These are phyloP conservation scores for Pinna nobilis DNA, from an alignment of 1,140 invertebrate species.

Conservation along the genomic window DNA sequence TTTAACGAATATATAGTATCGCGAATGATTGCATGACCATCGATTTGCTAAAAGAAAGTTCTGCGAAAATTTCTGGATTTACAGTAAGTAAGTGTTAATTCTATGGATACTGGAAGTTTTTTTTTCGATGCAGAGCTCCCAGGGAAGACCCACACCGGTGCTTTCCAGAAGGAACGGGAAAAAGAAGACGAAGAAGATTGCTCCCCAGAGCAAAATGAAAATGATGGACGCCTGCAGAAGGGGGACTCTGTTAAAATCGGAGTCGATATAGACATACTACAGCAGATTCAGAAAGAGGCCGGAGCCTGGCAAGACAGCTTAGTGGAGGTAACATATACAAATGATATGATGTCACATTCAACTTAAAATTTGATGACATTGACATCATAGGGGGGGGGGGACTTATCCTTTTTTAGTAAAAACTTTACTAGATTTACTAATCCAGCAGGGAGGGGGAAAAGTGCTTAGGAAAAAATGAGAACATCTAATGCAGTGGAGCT, in stretches of 20 bases:
- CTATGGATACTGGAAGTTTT: neutral
- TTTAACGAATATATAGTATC: no score
- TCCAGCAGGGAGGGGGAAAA: neutral
- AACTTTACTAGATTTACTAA: neutral
- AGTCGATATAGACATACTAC: slow-evolving; percentile 27
- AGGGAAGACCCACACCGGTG: neutral
- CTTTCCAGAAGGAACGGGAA: neutral
- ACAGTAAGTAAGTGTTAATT: neutral
- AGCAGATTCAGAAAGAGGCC: slow-evolving; percentile 21
- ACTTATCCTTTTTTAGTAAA: no score
- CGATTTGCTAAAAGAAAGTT: neutral
- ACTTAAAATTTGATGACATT: neutral
- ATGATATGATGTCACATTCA: neutral
- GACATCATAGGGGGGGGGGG: no score
- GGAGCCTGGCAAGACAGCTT: slow-evolving; percentile 23
- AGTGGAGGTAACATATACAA: slow-evolving; percentile 11
- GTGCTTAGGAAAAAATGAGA: no score
- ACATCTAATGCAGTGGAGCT: no score
- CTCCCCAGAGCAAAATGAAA: neutral
- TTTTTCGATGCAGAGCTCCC: slow-evolving; percentile 3
- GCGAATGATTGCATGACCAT: no score
- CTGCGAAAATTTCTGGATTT: neutral
- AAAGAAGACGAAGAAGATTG: neutral
- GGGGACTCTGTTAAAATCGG: slow-evolving; percentile 32
- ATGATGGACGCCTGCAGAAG: slow-evolving; percentile 21